Evolutionary conservation across 2,888 invertebrate genomes (phyloP).

Genomic region (Oscheius sp.): DNA sequence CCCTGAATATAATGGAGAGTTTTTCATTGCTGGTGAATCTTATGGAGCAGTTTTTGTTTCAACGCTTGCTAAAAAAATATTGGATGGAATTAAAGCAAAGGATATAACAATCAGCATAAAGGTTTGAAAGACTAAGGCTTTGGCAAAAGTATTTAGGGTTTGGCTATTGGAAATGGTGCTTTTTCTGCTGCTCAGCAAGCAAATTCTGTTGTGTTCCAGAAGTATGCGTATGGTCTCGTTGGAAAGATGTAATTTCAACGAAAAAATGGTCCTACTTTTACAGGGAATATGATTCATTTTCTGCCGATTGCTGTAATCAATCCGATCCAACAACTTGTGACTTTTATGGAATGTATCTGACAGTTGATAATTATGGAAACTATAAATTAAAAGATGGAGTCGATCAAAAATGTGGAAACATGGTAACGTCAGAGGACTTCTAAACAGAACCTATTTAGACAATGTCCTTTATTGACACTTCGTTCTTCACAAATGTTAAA

Average conservation of each 20-base stretch:
- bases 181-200: constrained; percentile 37
- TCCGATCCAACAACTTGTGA: constrained; percentile 19
- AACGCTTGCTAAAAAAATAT: constrained; percentile 52
- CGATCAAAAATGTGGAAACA: not conserved
- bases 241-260: constrained; percentile 4
- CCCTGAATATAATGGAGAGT: constrained; percentile 72
- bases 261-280: not conserved
- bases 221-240: constrained; percentile 17
- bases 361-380: not conserved
- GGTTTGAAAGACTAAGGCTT: constrained; percentile 10
- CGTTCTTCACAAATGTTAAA: not conserved
- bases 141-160: constrained; percentile 52
- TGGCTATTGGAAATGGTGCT: constrained; percentile 62
- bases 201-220: constrained; percentile 15
- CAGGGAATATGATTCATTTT: constrained; percentile 11
- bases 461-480: not conserved
- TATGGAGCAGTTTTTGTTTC: constrained; percentile 72
- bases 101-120: constrained; percentile 44
- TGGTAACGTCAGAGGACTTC: not conserved
- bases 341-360: constrained; percentile 14
- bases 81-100: constrained; percentile 37
- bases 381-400: not conserved
- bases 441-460: not conserved
- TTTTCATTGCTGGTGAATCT: constrained; percentile 69
- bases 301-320: not conserved